Evolutionary conservation across 2,797 vertebrate genomes (phyloP).

Genomic region (Coreius guichenoti): DNA sequence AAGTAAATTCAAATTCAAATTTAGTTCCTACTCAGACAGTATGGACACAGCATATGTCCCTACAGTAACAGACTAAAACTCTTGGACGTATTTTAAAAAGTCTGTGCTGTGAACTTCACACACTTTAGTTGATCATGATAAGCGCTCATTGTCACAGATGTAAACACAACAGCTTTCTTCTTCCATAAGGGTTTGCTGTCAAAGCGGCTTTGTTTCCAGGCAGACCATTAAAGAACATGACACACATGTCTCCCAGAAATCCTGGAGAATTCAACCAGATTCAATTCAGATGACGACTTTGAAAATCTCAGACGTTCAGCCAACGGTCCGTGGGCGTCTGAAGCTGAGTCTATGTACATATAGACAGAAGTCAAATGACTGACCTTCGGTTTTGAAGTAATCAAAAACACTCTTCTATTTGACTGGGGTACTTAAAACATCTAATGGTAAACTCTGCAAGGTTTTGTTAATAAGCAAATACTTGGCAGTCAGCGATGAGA

Average conservation of each 20-base stretch:
- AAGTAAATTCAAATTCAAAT: too few relatives aligned
- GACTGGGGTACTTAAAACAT: conserved; percentile 28
- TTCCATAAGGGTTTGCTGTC: neutral
- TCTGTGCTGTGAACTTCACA: too few relatives aligned
- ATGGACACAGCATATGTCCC: too few relatives aligned
- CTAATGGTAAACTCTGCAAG: conserved; percentile 26
- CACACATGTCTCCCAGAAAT: neutral
- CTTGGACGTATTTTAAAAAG: too few relatives aligned
- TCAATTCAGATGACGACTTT: neutral
- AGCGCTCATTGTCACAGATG: too few relatives aligned
- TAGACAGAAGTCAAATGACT: conserved; percentile 1
- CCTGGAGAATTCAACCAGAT: neutral
- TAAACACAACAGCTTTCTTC: neutral
- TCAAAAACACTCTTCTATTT: conserved; percentile 28
- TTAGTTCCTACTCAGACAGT: too few relatives aligned
- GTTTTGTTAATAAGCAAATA: conserved; percentile 56
- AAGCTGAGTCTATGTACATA: neutral
- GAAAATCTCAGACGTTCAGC: neutral
- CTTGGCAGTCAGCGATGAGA: conserved; percentile 30
- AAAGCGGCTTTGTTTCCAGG: neutral
- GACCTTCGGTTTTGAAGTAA: conserved; percentile 24
- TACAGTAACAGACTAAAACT: too few relatives aligned
- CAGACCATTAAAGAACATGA: neutral
- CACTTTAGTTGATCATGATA: too few relatives aligned
- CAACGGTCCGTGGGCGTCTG: neutral